A percentile compares a stretch with the other conserved stretches of the same genome.
phyloP scores from a whole-genome alignment of 2,797 vertebrate genomes.

The Trachops cirrhosus region DNA sequence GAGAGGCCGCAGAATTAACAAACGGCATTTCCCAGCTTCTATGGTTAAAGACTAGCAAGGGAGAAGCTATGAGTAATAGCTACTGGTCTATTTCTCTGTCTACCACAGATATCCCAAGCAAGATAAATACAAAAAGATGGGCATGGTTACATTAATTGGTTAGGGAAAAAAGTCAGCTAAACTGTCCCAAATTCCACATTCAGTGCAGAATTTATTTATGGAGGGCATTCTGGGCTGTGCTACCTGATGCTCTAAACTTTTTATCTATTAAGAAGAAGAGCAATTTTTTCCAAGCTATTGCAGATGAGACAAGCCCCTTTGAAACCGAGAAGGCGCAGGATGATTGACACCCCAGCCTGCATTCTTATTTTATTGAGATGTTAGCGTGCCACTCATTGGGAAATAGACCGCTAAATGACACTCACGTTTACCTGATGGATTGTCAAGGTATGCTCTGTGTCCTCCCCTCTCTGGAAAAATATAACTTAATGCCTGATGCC shows the following conservation, averaged over 20 bases:
- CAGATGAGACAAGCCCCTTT: slow-evolving; percentile 68
- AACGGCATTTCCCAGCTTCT: background rate
- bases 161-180: background rate
- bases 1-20: background rate
- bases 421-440: slow-evolving; percentile 75
- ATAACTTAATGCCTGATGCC: slow-evolving; percentile 64
- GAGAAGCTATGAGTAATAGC: background rate
- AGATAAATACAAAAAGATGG: background rate
- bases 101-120: background rate
- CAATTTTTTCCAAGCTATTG: slow-evolving; percentile 52
- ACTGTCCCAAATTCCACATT: background rate
- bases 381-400: slow-evolving; percentile 76
- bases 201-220: background rate
- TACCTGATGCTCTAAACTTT: background rate
- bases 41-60: background rate
- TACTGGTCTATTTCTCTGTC: background rate
- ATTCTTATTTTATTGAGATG: slow-evolving; percentile 81
- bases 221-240: background rate
- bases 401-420: slow-evolving; percentile 77
- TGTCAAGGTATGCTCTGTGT: slow-evolving; percentile 72
- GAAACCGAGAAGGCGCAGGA: slow-evolving; percentile 75
- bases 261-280: slow-evolving; percentile 3
- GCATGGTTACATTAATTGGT: background rate
- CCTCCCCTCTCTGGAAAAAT: slow-evolving; percentile 74
- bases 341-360: slow-evolving; percentile 77